Base-by-base conservation (phyloP, 2,797 vertebrate genomes). In the Gymnoscopelus braueri region DNA sequence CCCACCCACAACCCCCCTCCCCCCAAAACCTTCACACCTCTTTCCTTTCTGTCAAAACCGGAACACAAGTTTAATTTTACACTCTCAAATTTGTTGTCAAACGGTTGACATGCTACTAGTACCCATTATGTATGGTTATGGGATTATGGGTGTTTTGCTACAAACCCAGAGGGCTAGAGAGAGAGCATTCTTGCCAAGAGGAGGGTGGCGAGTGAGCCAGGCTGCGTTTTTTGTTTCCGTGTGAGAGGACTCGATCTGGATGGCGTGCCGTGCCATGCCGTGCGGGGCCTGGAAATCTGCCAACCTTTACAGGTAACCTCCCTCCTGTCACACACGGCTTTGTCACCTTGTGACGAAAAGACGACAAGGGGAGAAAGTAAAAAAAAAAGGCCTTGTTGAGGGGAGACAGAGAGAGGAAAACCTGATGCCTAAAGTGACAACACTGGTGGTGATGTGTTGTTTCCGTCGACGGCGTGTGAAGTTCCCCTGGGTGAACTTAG, bases 91-190 rank as follows among this genome's bases (percentile, higher is more conserved):
- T 53, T 64, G 52, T 68, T 77, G 69, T 81, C 71, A 82, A 65
- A 82, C 54, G 58, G 73, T 84, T 84, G 75, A 83, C 57, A 60
- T 69, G 59, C 76, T 71, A 49, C 63, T 65, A 11, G 65, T 50
- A 9, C 65, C 69, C 62, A 70, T 84, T 78, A 82, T 82, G 19
- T 57, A 48, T 24, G 32, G 19, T 23, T 50, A 29, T 57, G 35
- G 80, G 85, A 84, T 84, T 84, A 81, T 51, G 68, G 71, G 32
- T 79, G 72, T 87, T 90, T 80, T 39, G 74, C 75, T 86, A 80
- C 71, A 87, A 74, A 35, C 13, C 14, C 32, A 54, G 56, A 10
- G 15, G 39, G 32, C 7, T 24, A 58, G 29, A 58, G 55, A 50
- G 44, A 65, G 60, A 69, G 47, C 39, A 44, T 29, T 19, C 19